A percentile compares a stretch with the other conserved stretches of the same genome.
phyloP scores from a whole-genome alignment of 2,797 vertebrate species.

The Pipistrellus pipistrellus region DNA sequence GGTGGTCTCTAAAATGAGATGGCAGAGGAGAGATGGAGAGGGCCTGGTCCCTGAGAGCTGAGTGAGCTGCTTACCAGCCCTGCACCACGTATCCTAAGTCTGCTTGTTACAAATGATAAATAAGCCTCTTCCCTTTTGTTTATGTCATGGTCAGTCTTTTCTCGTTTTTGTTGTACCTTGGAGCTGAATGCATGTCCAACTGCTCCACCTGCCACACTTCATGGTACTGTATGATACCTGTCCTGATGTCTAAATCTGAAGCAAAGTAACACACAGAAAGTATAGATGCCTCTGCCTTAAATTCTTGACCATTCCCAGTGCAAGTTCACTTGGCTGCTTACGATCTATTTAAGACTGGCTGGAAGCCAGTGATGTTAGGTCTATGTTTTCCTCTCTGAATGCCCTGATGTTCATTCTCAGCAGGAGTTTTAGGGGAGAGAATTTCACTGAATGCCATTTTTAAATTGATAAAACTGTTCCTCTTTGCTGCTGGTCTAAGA shows the following conservation, averaged over 20 bases:
- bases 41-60: not conserved
- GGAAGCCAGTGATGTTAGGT: not conserved
- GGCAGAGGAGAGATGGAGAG: not conserved
- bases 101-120: not conserved
- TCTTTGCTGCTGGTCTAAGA: constrained; percentile 46
- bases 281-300: not conserved
- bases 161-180: constrained; percentile 24
- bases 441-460: not conserved
- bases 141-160: not conserved
- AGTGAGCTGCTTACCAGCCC: not conserved
- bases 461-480: constrained; percentile 35
- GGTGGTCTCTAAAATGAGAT: not conserved
- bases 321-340: not conserved
- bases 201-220: not conserved
- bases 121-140: constrained; percentile 26
- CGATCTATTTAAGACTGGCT: constrained; percentile 12
- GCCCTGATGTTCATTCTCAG: not conserved
- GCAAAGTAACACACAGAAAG: not conserved
- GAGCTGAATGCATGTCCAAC: constrained; percentile 14
- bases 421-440: not conserved
- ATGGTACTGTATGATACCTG: not conserved
- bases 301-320: not conserved
- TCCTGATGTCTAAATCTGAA: not conserved
- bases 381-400: not conserved
- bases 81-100: not conserved